Percentiles rank a stretch among this genome's conserved stretches.
phyloP scores from a whole-genome alignment of 1,140 invertebrate species.

The Aphidius ervi region DNA sequence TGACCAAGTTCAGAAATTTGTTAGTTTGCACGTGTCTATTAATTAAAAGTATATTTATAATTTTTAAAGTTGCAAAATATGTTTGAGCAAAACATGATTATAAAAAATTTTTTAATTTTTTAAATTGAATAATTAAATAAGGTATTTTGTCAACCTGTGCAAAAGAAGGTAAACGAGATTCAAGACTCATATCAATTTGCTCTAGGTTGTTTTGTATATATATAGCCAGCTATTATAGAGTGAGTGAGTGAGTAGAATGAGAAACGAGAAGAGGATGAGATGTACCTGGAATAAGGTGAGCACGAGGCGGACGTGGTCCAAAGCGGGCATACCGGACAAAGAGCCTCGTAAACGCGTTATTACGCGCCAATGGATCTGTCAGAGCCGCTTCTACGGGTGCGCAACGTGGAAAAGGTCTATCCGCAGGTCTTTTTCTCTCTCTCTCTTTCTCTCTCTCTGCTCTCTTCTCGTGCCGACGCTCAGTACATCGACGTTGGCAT shows the following conservation, averaged over 20 bases:
- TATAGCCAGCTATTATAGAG: conserved; percentile 2
- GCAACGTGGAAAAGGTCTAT: conserved; percentile 42
- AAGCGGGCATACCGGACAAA: conserved; percentile 48
- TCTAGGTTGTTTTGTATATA: conserved; percentile 1
- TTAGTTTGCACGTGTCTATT: too few species aligned
- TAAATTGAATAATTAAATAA: conserved; percentile 35
- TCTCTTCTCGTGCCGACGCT: neutral
- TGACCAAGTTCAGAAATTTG: too few species aligned
- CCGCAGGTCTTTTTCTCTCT: conserved; percentile 12
- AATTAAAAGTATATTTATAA: too few species aligned
- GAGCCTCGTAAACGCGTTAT: conserved; percentile 54
- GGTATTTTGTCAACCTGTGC: conserved; percentile 15
- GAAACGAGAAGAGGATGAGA: conserved; percentile 14
- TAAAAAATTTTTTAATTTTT: conserved; percentile 14
- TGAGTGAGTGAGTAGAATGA: conserved; percentile 3
- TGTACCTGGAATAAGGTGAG: neutral
- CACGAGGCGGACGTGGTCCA: conserved; percentile 44
- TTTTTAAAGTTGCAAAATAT: too few species aligned
- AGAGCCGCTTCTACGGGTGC: conserved; percentile 47
- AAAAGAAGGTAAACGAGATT: neutral
- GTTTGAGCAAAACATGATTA: too few species aligned
- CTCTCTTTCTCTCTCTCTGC: too few species aligned
- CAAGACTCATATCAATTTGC: neutral
- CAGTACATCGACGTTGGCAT: conserved; percentile 27
- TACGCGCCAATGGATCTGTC: conserved; percentile 54